phyloP scores from a whole-genome alignment of 2,888 invertebrate genomes.

The Rhamphomyia laevipes region DNA sequence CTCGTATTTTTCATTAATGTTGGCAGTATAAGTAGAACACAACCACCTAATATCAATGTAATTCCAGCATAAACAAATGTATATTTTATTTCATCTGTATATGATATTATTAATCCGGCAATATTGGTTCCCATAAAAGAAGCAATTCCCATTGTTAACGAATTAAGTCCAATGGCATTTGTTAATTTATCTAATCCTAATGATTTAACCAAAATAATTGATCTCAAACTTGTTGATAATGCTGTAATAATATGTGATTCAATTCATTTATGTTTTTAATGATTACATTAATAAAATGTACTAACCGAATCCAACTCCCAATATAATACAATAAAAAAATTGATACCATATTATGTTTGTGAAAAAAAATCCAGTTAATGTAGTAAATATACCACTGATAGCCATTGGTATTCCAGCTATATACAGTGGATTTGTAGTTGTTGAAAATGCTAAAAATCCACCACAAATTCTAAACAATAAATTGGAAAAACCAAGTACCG shows the following conservation, averaged over 20 bases:
- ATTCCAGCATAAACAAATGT: constrained; percentile 26
- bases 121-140: constrained; percentile 49
- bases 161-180: constrained; percentile 64
- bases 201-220: constrained; percentile 46
- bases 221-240: neutral
- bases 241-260: neutral
- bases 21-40: constrained; percentile 5
- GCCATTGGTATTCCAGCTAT: constrained; percentile 25
- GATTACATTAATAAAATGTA: too few species aligned
- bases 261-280: neutral
- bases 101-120: constrained; percentile 27
- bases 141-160: constrained; percentile 65
- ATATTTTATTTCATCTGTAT: constrained; percentile 15
- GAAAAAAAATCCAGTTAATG: constrained; percentile 51
- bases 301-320: constrained; percentile 27
- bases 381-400: constrained; percentile 43
- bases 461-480: constrained; percentile 38
- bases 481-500: constrained; percentile 60
- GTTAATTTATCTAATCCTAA: constrained; percentile 65
- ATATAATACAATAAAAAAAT: constrained; percentile 22
- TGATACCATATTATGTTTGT: constrained; percentile 24
- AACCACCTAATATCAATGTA: constrained; percentile 23
- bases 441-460: constrained; percentile 25
- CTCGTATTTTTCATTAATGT: constrained; percentile 7
- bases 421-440: constrained; percentile 18